Percentiles rank a stretch among this genome's conserved stretches.
phyloP scores from a whole-genome alignment of 2,113 vertebrate genomes.

The Cryptomyrus ogoouensis region DNA sequence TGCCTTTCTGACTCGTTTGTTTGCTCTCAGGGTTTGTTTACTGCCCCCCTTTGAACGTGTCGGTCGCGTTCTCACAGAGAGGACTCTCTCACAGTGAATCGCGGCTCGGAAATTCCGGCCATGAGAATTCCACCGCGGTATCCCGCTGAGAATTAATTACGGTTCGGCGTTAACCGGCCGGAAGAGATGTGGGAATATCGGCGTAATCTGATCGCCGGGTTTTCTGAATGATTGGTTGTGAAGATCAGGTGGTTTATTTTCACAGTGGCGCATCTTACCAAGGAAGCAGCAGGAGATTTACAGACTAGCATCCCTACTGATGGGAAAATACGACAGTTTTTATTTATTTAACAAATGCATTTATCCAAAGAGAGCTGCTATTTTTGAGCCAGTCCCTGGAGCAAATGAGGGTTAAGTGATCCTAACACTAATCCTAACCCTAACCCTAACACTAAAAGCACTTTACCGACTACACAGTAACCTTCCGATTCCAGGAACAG shows the following conservation, averaged over 20 bases:
- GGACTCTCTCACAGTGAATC: background rate
- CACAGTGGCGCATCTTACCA: background rate
- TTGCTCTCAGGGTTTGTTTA: conserved; percentile 35
- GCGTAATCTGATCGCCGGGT: background rate
- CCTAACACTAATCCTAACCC: too few relatives aligned
- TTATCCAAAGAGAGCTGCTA: background rate
- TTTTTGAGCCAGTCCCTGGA: background rate
- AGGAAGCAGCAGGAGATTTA: background rate
- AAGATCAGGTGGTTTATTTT: background rate
- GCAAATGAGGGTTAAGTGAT: background rate
- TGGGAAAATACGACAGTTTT: conserved; percentile 12
- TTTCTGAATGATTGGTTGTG: background rate
- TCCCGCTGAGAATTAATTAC: conserved; percentile 3
- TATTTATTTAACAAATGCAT: background rate
- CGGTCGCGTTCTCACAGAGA: background rate
- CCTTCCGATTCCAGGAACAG: background rate
- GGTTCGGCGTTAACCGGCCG: background rate
- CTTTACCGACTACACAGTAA: background rate
- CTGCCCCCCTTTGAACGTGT: background rate
- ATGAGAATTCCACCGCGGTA: background rate
- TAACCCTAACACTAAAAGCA: background rate
- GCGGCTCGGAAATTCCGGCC: background rate
- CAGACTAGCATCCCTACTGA: background rate
- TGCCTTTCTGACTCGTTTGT: background rate
- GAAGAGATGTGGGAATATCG: background rate